These are phyloP conservation scores for Cydia pomonella DNA, from an alignment of 1,140 invertebrate genomes.

Conservation along the genomic window DNA sequence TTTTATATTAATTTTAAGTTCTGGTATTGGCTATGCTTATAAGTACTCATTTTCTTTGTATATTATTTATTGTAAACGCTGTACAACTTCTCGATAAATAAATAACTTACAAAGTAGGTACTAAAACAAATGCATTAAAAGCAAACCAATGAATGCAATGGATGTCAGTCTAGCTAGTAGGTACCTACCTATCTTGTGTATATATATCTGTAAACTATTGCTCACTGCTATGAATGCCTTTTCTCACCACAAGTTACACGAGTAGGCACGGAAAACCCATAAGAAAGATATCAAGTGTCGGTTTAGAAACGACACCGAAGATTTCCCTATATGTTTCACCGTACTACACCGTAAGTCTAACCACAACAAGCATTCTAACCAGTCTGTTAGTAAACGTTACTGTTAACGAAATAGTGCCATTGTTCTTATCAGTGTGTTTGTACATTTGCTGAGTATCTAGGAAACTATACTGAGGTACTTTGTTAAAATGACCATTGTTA, in stretches of 20 bases:
- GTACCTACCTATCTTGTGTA: no score
- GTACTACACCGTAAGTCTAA: neutral
- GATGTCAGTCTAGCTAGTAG: no score
- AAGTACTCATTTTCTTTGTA: no score
- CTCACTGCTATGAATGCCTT: neutral
- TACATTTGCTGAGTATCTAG: constrained; percentile 20
- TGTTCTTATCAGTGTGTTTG: constrained; percentile 30
- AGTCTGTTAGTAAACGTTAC: constrained; percentile 15
- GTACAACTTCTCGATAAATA: no score
- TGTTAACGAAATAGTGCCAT: constrained; percentile 26
- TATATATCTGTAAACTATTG: no score
- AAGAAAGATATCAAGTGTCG: neutral
- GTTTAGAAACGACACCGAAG: neutral
- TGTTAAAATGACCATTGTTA: constrained; percentile 4
- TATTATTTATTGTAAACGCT: no score
- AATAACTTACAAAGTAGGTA: no score
- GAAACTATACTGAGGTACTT: constrained; percentile 2
- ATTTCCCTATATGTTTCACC: constrained; percentile 6
- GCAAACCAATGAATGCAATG: no score
- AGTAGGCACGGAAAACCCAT: neutral
- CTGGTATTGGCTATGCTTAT: no score
- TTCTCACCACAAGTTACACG: neutral
- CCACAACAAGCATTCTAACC: constrained; percentile 10
- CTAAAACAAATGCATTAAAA: no score
- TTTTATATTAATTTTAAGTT: no score